Conservation (phyloP, 2,797 vertebrate species). For the Huso huso region DNA sequence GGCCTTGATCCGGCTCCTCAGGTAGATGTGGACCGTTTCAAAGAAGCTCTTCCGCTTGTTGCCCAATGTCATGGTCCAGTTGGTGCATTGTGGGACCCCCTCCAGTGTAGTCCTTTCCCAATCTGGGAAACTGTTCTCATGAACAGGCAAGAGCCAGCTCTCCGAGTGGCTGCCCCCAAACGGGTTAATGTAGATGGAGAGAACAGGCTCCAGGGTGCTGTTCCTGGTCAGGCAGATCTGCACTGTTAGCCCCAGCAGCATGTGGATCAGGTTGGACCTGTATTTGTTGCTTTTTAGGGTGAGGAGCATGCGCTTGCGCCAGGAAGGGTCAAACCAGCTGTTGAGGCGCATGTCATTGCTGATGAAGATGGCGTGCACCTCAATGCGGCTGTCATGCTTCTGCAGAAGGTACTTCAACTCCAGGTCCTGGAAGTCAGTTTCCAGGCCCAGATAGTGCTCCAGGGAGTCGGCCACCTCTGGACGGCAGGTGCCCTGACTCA, state of each 20-base stretch:
- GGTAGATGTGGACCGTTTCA: constrained; percentile 68
- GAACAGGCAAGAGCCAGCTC: constrained; percentile 69
- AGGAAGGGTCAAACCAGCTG: constrained; percentile 70
- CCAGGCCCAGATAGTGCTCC: constrained; percentile 63
- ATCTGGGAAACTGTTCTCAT: constrained; percentile 56
- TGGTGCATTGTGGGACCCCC: constrained; percentile 63
- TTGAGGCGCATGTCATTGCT: constrained; percentile 70
- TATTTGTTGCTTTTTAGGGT: constrained; percentile 76
- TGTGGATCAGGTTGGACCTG: constrained; percentile 59
- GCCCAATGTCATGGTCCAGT: constrained; percentile 67
- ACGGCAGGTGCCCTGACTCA: constrained; percentile 55
- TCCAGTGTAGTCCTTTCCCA: constrained; percentile 72
- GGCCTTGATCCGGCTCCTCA: constrained; percentile 66
- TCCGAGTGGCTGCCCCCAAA: constrained; percentile 72
- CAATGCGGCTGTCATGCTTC: constrained; percentile 62
- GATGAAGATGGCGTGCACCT: constrained; percentile 72
- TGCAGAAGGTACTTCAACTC: constrained; percentile 67
- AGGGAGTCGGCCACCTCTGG: constrained; percentile 61
- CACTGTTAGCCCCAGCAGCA: constrained; percentile 65
- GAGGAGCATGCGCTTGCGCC: constrained; percentile 69
- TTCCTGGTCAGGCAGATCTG: constrained; percentile 74
- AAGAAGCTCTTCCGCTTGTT: constrained; percentile 73
- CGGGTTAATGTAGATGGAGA: constrained; percentile 70
- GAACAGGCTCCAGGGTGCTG: constrained; percentile 66
- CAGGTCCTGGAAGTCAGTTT: constrained; percentile 64